A percentile compares a stretch with the other conserved stretches of the same genome.
phyloP scores from a whole-genome alignment of 35 echinoderm and acorn worm genomes.

The Ophiothrix spiculata region DNA sequence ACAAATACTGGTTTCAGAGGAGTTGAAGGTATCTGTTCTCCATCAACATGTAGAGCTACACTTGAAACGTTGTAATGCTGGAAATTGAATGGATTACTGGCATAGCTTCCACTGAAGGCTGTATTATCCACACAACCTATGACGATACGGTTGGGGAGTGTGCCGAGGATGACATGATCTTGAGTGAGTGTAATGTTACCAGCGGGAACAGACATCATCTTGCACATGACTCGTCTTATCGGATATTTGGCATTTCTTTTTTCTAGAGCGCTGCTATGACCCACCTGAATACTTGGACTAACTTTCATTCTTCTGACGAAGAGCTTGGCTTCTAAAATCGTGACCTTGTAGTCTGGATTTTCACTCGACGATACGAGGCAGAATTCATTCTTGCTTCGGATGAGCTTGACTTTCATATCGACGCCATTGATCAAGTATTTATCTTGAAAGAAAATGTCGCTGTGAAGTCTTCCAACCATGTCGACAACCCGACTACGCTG shows the following conservation, averaged over 20 bases:
- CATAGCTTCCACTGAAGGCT: constrained; percentile 54
- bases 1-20: constrained; percentile 56
- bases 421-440: constrained; percentile 54
- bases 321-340: constrained; percentile 9
- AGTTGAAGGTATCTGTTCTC: constrained; percentile 66
- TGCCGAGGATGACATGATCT: constrained; percentile 31
- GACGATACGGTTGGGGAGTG: constrained; percentile 32
- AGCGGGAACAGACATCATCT: constrained; percentile 33
- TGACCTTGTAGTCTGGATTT: constrained; percentile 16
- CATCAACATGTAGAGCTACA: constrained; percentile 51
- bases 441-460: constrained; percentile 72
- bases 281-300: constrained; percentile 15
- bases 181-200: constrained; percentile 29
- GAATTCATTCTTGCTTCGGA: constrained; percentile 34
- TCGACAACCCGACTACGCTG: constrained; percentile 38
- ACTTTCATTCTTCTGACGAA: constrained; percentile 47
- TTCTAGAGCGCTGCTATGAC: constrained; percentile 33
- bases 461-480: constrained; percentile 70
- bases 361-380: constrained; percentile 33
- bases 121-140: constrained; percentile 43
- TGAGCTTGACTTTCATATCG: constrained; percentile 40
- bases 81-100: constrained; percentile 63
- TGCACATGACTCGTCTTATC: constrained; percentile 21
- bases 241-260: constrained; percentile 65
- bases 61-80: constrained; percentile 55